phyloP scores from a whole-genome alignment of 2,113 vertebrate genomes.

The Elachura formosa region DNA sequence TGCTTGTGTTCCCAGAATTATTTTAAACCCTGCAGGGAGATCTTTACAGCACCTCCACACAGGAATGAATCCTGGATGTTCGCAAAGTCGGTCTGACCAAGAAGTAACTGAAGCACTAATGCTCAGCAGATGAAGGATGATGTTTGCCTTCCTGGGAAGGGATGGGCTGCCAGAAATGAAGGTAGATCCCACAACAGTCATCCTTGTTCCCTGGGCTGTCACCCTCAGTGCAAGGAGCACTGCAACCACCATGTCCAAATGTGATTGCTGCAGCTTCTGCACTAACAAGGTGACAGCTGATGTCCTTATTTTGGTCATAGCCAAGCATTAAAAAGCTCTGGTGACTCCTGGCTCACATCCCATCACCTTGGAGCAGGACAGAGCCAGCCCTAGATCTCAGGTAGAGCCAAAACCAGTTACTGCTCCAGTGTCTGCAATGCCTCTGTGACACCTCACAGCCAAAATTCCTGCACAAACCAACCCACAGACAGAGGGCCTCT shows the following conservation, averaged over 20 bases:
- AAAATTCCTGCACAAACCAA: not conserved
- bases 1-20: accelerated
- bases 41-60: not conserved
- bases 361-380: not conserved
- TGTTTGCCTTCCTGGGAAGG: not conserved
- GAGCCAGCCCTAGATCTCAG: not conserved
- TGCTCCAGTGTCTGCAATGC: not conserved
- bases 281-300: not conserved
- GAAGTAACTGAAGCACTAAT: not conserved
- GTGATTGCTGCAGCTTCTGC: accelerated
- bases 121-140: not conserved
- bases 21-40: not conserved
- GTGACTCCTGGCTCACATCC: not conserved
- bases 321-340: not conserved
- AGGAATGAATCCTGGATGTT: not conserved
- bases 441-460: accelerated
- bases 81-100: accelerated
- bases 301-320: not conserved
- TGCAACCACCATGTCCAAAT: accelerated
- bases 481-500: not conserved
- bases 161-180: not conserved
- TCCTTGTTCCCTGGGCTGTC: not conserved
- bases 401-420: not conserved
- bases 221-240: not conserved
- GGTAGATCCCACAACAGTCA: not conserved